phyloP scores from a whole-genome alignment of 2,888 invertebrate genomes.

The Tolmerus cingulatus region DNA sequence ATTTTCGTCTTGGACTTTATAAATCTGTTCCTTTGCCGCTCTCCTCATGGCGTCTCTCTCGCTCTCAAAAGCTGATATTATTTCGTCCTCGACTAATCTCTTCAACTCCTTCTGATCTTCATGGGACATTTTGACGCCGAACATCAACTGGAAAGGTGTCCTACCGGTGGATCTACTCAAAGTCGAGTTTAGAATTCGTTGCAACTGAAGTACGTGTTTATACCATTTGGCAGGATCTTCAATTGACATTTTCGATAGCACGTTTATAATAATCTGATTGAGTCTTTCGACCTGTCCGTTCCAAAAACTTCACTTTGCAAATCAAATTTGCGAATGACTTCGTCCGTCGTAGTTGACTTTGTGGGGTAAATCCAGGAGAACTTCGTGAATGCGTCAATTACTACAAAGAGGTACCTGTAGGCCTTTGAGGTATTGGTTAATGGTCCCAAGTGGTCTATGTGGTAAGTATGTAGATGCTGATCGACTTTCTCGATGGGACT shows the following conservation, averaged over 20 bases:
- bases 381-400: background rate
- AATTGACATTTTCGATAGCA: constrained; percentile 24
- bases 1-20: too few species aligned
- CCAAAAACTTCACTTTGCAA: constrained; percentile 49
- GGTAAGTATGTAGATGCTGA: constrained; percentile 33
- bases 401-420: background rate
- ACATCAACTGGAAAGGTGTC: background rate
- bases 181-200: background rate
- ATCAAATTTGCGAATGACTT: background rate
- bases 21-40: too few species aligned
- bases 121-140: constrained; percentile 37
- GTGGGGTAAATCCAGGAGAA: background rate
- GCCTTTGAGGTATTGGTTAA: background rate
- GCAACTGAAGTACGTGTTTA: background rate
- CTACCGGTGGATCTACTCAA: background rate
- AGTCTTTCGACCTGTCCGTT: too few species aligned
- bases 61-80: background rate
- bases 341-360: background rate
- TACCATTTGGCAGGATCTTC: background rate
- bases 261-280: too few species aligned
- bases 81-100: background rate
- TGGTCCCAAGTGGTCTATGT: constrained; percentile 41
- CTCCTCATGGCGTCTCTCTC: background rate
- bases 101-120: background rate
- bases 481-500: constrained; percentile 40